Evolutionary conservation across 1,140 invertebrate genomes (phyloP), one percentile per base, ranked within the genome.

Genomic region (Rhopalosiphum maidis): DNA sequence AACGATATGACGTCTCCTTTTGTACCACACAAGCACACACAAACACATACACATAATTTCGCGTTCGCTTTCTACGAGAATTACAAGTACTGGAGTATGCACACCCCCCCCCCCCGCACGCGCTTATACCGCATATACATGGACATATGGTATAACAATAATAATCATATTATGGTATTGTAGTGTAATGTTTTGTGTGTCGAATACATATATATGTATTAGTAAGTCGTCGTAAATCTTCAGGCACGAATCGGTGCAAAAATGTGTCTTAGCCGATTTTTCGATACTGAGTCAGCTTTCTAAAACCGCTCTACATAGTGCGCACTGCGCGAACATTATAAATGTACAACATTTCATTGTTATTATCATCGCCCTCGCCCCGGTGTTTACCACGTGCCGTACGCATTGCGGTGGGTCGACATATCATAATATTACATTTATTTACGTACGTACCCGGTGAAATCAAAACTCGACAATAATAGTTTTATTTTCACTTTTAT

Each of bases 1-100:
- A 91, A 91, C 90, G n/a, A 48, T 91, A 22, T 46, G 43, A 91
- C 43, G 68, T 91, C 43, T 91, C 68, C 41, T 83, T 83, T 82
- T 37, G 51, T 37, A 11, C 35, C 35, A 21, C n/a, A 2, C n/a
- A 41, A 1, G 3, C 41, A 41, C 41, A 41, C 41, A 41, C 41
- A 41, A 1, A 37, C 41, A 35, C 68, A 82, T n/a, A 46, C 60
- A 51, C 77, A 48, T 25, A 37, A 30, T 35, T 60, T 41, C 54
- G 54, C 91, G 6, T n/a, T 54, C 77, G 91, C 91, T 92, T 92
- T 92, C 91, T 92, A 83, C 77, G 41, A 9, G 46, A 4, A 55
- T 30, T 23, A 91, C 23, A 25, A 91, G 7, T 83, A 83, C 22
- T 2, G 60, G 5, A n/a, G 60, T n/a, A n/a, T 6, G 4, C 60